Base-by-base conservation (phyloP, 2,888 invertebrate genomes). In the Tricholauxania praeusta region DNA sequence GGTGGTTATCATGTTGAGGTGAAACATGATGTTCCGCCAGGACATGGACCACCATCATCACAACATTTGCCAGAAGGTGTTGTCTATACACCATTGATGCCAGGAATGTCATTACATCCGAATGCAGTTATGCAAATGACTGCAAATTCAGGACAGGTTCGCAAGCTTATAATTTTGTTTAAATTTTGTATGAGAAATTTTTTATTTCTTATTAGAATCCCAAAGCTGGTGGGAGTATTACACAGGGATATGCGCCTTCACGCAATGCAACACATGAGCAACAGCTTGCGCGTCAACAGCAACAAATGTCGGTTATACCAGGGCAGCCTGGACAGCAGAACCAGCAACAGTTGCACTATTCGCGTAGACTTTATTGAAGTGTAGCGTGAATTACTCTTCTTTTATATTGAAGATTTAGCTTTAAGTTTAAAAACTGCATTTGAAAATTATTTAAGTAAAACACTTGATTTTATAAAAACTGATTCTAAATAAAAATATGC, bases 211-310 rank as follows among this genome's bases (percentile, higher is more conserved):
- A 85, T 6, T 84, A 93, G 92, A 91, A 91, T 74, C 88, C 91
- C n/a, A 93, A 94, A 83, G 91, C 93, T 1, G 94, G 94, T 1
- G 94, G 95, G 74, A 93, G 94, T 81, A 95, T 96, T 75, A 93
- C 94, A 0, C 92, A 94, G 74, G 95, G 95, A 3, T 96, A 95
- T 89, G 94, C 95, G 0, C 93, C 94, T 1, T 91, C 94, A 77
- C 91, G 91, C 72, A 90, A 77, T 14, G 74, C 80, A 2, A 79
- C 80, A 8, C 85, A 84, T 59, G 82, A 80, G n/a, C 84, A 82
- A 71, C 84, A 83, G 75, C 70, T 83, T 64, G 79, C 81, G 17
- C 79, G 84, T 7, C 84, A 84, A 55, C 87, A 86, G 73, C 82
- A 80, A 71, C 82, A 80, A 72, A 75, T 86, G 78, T 79, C 83